Percentiles rank a stretch among this genome's conserved stretches.
Conservation (phyloP, 2,113 vertebrate species). For the Columbina picui region DNA sequence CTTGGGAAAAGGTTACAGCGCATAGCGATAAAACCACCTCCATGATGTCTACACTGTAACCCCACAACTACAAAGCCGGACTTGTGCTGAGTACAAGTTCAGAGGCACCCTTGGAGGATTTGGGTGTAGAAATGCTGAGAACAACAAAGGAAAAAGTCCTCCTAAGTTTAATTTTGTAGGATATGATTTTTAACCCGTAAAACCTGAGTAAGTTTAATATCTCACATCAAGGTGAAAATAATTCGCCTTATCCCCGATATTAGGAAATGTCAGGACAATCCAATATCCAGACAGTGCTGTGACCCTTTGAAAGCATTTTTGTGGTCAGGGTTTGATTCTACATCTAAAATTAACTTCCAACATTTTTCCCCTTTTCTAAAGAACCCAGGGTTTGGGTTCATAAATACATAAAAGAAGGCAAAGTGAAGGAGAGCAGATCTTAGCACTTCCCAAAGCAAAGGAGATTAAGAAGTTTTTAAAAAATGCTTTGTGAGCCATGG, state of each 20-base stretch:
- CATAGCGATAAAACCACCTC: not conserved
- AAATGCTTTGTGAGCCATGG: not conserved
- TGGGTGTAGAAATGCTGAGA: not conserved
- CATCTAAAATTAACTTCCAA: slow-evolving; percentile 39
- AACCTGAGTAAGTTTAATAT: not conserved
- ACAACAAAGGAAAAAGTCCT: not conserved
- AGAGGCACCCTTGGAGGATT: not conserved
- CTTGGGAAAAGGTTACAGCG: not conserved
- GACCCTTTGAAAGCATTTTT: slow-evolving; percentile 43
- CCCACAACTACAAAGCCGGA: not conserved
- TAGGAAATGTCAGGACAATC: not conserved
- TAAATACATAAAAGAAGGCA: not conserved
- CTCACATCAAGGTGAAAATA: not conserved
- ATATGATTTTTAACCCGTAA: not conserved
- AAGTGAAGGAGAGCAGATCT: not conserved
- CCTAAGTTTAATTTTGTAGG: not conserved
- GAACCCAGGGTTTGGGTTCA: not conserved
- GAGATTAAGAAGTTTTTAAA: not conserved
- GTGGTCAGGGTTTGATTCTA: slow-evolving; percentile 9
- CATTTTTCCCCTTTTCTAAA: not conserved
- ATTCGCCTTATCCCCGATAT: not conserved
- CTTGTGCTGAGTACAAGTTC: not conserved
- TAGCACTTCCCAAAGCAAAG: slow-evolving; percentile 1
- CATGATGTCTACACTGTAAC: not conserved
- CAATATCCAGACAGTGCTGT: not conserved